Conservation (phyloP, 2,113 vertebrate genomes). For the Neogobius melanostomus region DNA sequence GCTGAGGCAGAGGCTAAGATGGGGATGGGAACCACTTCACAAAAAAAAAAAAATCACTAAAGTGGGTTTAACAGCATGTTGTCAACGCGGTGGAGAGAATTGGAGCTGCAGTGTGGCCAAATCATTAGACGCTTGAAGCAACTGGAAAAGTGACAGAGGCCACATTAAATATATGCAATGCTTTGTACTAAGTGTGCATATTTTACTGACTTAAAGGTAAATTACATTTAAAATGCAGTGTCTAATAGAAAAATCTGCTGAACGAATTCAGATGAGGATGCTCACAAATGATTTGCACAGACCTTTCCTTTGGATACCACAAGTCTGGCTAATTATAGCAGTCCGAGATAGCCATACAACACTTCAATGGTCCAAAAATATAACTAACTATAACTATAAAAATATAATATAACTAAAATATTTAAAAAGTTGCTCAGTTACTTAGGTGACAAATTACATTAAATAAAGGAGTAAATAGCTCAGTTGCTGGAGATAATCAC, state of each 20-base stretch:
- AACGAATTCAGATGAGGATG: slow-evolving; percentile 62
- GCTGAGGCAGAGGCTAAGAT: slow-evolving; percentile 38
- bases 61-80: slow-evolving; percentile 31
- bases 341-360: slow-evolving; percentile 36
- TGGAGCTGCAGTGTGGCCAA: slow-evolving; percentile 18
- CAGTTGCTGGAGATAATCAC: too few relatives aligned
- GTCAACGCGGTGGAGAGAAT: slow-evolving; percentile 32
- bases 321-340: slow-evolving; percentile 63
- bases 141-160: slow-evolving; percentile 4
- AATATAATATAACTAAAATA: too few relatives aligned
- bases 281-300: slow-evolving; percentile 60
- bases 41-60: slow-evolving; percentile 35
- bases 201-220: slow-evolving; percentile 40
- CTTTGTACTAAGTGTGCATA: not conserved
- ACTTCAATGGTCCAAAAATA: slow-evolving; percentile 21
- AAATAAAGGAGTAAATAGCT: too few relatives aligned
- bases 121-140: slow-evolving; percentile 4
- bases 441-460: too few relatives aligned
- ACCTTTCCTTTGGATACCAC: slow-evolving; percentile 61
- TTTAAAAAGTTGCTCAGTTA: too few relatives aligned
- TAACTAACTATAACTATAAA: too few relatives aligned
- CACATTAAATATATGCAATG: not conserved
- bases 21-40: slow-evolving; percentile 43
- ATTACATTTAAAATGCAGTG: slow-evolving; percentile 40
- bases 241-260: slow-evolving; percentile 49